Evolutionary conservation across 2,113 vertebrate species (phyloP).

Genomic region (Dipodomys spectabilis): DNA sequence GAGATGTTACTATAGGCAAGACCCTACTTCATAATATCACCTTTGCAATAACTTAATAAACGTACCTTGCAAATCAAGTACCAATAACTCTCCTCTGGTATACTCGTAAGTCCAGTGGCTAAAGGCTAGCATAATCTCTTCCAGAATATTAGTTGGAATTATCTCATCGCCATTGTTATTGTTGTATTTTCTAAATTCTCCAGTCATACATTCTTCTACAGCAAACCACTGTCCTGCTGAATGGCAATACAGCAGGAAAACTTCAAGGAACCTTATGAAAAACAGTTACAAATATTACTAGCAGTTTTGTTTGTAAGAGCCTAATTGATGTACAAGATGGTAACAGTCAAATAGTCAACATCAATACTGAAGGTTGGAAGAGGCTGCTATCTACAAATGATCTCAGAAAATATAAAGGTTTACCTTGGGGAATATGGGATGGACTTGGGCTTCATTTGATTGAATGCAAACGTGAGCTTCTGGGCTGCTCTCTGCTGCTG

Average conservation of each 20-base stretch:
- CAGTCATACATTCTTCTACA: slow-evolving; percentile 98
- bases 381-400: slow-evolving; percentile 8
- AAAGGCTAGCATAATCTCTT: slow-evolving; percentile 99
- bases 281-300: slow-evolving; percentile 45
- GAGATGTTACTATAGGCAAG: not conserved
- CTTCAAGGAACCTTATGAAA: slow-evolving; percentile 94
- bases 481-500: slow-evolving; percentile 98
- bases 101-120: slow-evolving; percentile 99
- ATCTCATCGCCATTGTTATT: slow-evolving; percentile 99
- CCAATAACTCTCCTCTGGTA: slow-evolving; percentile 95
- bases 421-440: slow-evolving; percentile 98
- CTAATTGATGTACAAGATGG: slow-evolving; percentile 24
- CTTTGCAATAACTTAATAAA: slow-evolving; percentile 45
- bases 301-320: slow-evolving; percentile 37
- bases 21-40: not conserved
- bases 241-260: slow-evolving; percentile 97
- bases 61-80: slow-evolving; percentile 97
- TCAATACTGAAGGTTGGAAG: slow-evolving; percentile 33
- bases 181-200: slow-evolving; percentile 98
- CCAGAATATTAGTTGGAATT: slow-evolving; percentile 96
- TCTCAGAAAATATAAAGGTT: slow-evolving; percentile 11
- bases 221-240: slow-evolving; percentile 99
- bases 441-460: slow-evolving; percentile 97
- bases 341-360: slow-evolving; percentile 48
- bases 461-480: slow-evolving; percentile 99